Conservation (phyloP, 2,113 vertebrate genomes). For the Colaptes auratus region DNA sequence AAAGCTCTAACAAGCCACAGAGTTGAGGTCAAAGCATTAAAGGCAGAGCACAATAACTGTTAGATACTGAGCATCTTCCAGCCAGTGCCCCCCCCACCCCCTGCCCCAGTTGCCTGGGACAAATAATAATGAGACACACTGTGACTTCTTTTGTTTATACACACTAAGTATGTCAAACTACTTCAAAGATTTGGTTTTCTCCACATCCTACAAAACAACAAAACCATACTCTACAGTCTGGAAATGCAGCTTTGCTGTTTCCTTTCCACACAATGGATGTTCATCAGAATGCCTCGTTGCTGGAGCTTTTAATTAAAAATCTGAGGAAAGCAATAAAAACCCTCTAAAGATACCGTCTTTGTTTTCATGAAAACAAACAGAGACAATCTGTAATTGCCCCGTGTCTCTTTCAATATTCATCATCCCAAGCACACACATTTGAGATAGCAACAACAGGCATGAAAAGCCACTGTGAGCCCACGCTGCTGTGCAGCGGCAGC, state of each 20-base stretch:
- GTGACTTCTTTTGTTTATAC: conserved; percentile 72
- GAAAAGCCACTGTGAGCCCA: neutral
- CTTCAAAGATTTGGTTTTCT: conserved; percentile 64
- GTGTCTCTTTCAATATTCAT: neutral
- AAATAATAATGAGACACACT: conserved; percentile 57
- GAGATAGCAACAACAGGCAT: neutral
- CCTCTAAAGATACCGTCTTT: conserved; percentile 27
- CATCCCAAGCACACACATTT: neutral
- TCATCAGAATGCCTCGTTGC: conserved; percentile 25
- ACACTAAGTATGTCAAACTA: conserved; percentile 62
- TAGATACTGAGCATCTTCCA: conserved; percentile 47
- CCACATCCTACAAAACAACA: conserved; percentile 43
- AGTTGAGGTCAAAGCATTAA: neutral
- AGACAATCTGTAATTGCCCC: neutral
- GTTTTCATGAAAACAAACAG: conserved; percentile 16
- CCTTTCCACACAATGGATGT: conserved; percentile 22
- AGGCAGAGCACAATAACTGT: rapidly evolving
- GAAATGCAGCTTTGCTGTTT: conserved; percentile 37
- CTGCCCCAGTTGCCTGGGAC: conserved; percentile 35
- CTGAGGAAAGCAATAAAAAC: conserved; percentile 20
- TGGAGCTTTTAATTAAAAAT: conserved; percentile 68
- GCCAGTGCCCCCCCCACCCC: neutral
- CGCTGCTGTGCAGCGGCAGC: neutral
- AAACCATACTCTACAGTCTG: conserved; percentile 43
- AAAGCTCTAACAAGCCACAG: neutral